Evolutionary conservation across 2,797 vertebrate species (phyloP).

Genomic region (Chaetodon trifasciatus): DNA sequence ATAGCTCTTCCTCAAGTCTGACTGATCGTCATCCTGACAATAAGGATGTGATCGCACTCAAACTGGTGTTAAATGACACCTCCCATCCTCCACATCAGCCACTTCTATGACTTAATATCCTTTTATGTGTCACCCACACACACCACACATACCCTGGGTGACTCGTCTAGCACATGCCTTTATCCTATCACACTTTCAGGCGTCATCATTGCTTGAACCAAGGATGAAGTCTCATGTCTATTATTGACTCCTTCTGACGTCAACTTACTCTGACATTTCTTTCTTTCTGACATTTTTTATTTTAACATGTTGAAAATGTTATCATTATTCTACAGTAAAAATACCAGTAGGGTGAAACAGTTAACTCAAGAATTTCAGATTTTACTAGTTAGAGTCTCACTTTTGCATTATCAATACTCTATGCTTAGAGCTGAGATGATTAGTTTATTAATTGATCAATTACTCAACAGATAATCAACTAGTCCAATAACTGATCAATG

Average conservation of each 20-base stretch:
- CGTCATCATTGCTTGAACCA: conserved; percentile 6
- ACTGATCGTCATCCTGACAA: conserved; percentile 25
- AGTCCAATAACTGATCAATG: background rate
- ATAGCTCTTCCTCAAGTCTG: conserved; percentile 14
- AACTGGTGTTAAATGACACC: conserved; percentile 50
- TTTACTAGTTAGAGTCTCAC: background rate
- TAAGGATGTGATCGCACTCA: conserved; percentile 50
- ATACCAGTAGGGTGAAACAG: background rate
- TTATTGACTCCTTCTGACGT: background rate
- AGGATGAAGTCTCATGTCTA: background rate
- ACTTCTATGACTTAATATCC: conserved; percentile 41
- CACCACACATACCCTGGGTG: background rate
- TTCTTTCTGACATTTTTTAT: background rate
- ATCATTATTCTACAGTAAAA: background rate
- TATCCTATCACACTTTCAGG: conserved; percentile 36
- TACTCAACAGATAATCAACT: background rate
- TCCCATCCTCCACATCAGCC: conserved; percentile 73
- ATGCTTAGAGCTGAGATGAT: background rate
- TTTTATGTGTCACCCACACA: conserved; percentile 21
- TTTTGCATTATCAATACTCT: background rate
- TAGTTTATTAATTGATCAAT: background rate
- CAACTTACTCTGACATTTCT: background rate
- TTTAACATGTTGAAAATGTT: background rate
- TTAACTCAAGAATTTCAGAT: background rate
- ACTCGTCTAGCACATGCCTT: conserved; percentile 9